Evolutionary conservation across 2,888 invertebrate genomes (phyloP).

Genomic region (Drosophila niveifrons): DNA sequence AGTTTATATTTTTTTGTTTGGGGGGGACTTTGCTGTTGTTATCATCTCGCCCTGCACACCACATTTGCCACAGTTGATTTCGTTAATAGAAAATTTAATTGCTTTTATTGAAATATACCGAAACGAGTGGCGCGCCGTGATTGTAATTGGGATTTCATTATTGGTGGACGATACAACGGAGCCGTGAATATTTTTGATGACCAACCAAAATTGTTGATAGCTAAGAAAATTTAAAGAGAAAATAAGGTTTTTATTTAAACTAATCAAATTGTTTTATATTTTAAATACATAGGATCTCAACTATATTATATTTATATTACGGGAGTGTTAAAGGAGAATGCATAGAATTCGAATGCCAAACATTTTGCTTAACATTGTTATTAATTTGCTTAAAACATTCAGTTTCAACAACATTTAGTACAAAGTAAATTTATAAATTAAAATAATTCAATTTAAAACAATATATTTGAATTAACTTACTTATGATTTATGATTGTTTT

Average conservation of each 20-base stretch:
- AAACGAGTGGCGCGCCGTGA: slow-evolving; percentile 29
- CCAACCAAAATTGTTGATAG: slow-evolving; percentile 30
- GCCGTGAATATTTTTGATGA: slow-evolving; percentile 58
- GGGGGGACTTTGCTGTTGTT: slow-evolving; percentile 27
- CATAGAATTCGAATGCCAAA: too few species aligned
- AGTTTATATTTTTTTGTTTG: slow-evolving; percentile 39
- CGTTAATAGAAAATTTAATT: slow-evolving; percentile 77
- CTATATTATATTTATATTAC: too few species aligned
- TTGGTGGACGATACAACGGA: slow-evolving; percentile 35
- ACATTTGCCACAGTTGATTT: slow-evolving; percentile 35
- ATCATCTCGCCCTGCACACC: slow-evolving; percentile 15
- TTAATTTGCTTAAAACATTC: too few species aligned
- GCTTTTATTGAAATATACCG: slow-evolving; percentile 74
- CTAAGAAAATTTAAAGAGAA: slow-evolving; percentile 7
- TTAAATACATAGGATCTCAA: too few species aligned
- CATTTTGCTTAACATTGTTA: too few species aligned
- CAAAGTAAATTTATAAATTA: too few species aligned
- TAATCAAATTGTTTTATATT: too few species aligned
- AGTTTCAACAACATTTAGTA: too few species aligned
- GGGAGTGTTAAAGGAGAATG: too few species aligned
- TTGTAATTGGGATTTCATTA: slow-evolving; percentile 64
- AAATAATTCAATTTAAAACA: too few species aligned
- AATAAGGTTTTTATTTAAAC: slow-evolving; percentile 6
- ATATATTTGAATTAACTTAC: too few species aligned
- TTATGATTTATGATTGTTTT: too few species aligned